Base-by-base conservation (phyloP, 2,888 invertebrate genomes). In the Harmothoe impar region DNA sequence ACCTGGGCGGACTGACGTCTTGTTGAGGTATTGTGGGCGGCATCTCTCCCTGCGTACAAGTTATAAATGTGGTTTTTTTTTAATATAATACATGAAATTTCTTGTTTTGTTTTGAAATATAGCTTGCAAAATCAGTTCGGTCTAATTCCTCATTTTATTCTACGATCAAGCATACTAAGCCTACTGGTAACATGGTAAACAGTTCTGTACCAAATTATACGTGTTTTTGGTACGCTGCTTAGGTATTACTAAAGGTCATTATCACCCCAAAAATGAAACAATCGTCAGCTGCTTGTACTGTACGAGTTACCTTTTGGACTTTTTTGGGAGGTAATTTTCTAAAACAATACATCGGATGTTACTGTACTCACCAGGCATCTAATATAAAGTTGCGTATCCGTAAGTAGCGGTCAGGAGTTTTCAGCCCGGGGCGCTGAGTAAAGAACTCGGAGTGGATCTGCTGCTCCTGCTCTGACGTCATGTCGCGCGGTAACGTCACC, bases 321-420 rank as follows among this genome's bases (percentile, higher is more conserved):
- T n/a, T n/a, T n/a, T n/a, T n/a, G n/a, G n/a, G n/a, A n/a, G n/a
- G n/a, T n/a, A n/a, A n/a, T n/a, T n/a, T n/a, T n/a, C n/a, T n/a
- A n/a, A n/a, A n/a, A n/a, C n/a, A n/a, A n/a, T n/a, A n/a, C n/a
- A n/a, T n/a, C n/a, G n/a, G n/a, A n/a, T n/a, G n/a, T n/a, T n/a
- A n/a, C n/a, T n/a, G n/a, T n/a, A 54, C 78, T 90, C 92, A 94
- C 97, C 97, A 97, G 91, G 95, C 95, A 86, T 96, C 96, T 62
- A 97, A 92, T 85, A 97, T 97, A 93, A 97, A 97, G 93, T 97
- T 97, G 89, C 97, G 95, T 77, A 97, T 97, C 96, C 96, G 96
- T 89, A 97, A 94, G 94, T 97, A 97, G 93, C 97, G 95, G 90
- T 96, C 96, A 0, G 97, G 96, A 0, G 97, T 97, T 95, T 97